Evolutionary conservation across 2,113 vertebrate genomes (phyloP).

Genomic region (Thamnaconus septentrionalis): DNA sequence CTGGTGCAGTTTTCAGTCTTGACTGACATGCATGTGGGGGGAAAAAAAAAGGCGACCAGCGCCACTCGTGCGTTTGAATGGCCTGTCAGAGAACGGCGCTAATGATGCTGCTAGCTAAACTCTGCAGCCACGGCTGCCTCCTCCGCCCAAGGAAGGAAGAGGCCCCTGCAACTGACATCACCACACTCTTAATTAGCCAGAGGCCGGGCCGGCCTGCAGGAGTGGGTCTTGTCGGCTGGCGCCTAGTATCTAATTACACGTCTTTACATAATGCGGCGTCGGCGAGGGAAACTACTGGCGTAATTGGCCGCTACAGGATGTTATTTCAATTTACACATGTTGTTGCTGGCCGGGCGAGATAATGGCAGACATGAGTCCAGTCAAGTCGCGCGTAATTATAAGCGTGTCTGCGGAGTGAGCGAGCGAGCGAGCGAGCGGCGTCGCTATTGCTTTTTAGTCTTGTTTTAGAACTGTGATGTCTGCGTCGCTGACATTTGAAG

Average conservation of each 20-base stretch:
- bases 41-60: no score
- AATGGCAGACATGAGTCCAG: slow-evolving; percentile 40
- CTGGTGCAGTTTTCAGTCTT: no score
- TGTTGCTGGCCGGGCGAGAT: slow-evolving; percentile 60
- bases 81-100: slow-evolving; percentile 40
- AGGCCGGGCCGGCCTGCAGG: slow-evolving; percentile 25
- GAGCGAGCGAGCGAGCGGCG: no score
- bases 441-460: no score
- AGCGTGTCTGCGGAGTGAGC: slow-evolving; percentile 15
- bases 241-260: slow-evolving; percentile 40
- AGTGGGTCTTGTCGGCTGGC: slow-evolving; percentile 22
- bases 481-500: slow-evolving; percentile 23
- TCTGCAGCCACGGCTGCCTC: slow-evolving; percentile 15
- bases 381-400: slow-evolving; percentile 58
- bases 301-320: slow-evolving; percentile 47
- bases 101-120: slow-evolving; percentile 44
- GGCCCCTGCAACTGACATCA: slow-evolving; percentile 39
- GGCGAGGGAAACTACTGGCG: slow-evolving; percentile 31
- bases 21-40: no score
- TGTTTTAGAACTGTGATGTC: no score
- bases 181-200: slow-evolving; percentile 62
- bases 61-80: slow-evolving; percentile 22
- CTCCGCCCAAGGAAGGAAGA: neutral
- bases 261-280: slow-evolving; percentile 27
- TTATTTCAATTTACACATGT: slow-evolving; percentile 59